A percentile compares a stretch with the other conserved stretches of the same genome.
These are phyloP conservation scores for Rutilus rutilus DNA, from an alignment of 2,113 vertebrate species.

Conservation along the genomic window DNA sequence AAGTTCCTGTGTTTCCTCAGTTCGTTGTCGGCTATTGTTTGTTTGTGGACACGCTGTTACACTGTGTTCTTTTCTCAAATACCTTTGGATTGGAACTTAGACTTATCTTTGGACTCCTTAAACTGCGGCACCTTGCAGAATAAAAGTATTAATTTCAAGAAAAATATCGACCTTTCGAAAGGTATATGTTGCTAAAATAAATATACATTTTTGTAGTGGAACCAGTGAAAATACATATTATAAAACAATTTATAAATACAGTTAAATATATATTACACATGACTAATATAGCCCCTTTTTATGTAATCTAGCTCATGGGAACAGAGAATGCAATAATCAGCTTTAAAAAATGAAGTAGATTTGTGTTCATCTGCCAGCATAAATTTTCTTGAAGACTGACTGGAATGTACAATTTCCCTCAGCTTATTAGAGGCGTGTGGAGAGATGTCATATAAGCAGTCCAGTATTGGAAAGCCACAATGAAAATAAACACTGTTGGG, in stretches of 20 bases:
- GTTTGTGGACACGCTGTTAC: too few species aligned
- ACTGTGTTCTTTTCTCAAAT: too few species aligned
- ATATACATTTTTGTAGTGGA: background rate
- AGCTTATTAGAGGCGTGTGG: background rate
- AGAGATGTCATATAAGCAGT: background rate
- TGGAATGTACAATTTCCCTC: background rate
- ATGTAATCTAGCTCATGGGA: background rate
- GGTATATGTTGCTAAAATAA: too few species aligned
- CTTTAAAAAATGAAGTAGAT: background rate
- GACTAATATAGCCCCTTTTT: background rate
- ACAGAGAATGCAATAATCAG: background rate
- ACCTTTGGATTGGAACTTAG: too few species aligned
- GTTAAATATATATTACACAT: background rate
- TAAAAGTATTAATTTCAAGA: background rate
- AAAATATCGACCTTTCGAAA: too few species aligned
- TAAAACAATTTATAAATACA: background rate
- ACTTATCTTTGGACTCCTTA: too few species aligned
- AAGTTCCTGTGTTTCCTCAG: too few species aligned
- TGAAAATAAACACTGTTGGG: conserved; percentile 14
- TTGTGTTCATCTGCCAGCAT: conserved; percentile 15
- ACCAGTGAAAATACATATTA: background rate
- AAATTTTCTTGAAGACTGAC: conserved; percentile 4
- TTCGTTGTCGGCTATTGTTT: too few species aligned
- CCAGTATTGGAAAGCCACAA: conserved; percentile 15
- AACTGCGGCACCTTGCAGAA: background rate